Conservation (phyloP, 2,113 vertebrate species). For the Tyrannus savana region DNA sequence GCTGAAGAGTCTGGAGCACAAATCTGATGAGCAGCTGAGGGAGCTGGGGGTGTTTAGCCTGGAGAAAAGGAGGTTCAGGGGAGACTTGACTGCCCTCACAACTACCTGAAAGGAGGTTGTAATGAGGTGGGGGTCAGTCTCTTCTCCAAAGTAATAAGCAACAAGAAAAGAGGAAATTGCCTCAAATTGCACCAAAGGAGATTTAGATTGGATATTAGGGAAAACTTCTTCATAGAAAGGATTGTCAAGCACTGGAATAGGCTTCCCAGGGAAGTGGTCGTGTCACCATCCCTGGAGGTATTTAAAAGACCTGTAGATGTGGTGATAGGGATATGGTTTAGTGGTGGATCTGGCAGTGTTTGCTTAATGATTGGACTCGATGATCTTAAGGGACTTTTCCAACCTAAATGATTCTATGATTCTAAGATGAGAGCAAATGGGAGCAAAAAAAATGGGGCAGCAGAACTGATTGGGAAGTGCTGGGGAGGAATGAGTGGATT, state of each 20-base stretch:
- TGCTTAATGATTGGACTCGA: fast-evolving
- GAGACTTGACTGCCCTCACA: background rate
- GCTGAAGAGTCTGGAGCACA: background rate
- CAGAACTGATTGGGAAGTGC: background rate
- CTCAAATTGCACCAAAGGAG: background rate
- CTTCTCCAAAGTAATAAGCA: background rate
- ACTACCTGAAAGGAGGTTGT: background rate
- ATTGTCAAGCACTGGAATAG: background rate
- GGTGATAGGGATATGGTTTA: background rate
- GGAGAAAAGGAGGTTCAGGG: background rate
- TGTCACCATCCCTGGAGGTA: background rate
- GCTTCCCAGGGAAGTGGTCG: background rate
- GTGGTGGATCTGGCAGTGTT: background rate
- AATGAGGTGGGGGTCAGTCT: fast-evolving
- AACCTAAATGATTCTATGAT: background rate
- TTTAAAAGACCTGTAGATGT: background rate
- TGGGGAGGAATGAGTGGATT: background rate
- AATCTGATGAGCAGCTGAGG: background rate
- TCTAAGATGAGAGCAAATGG: background rate
- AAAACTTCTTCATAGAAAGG: background rate
- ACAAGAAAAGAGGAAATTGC: background rate
- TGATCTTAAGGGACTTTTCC: background rate
- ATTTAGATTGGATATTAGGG: background rate
- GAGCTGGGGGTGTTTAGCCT: background rate
- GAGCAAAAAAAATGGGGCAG: background rate